These are phyloP conservation scores for Oryzias curvinotus DNA, from an alignment of 2,113 vertebrate species.

Conservation along the genomic window DNA sequence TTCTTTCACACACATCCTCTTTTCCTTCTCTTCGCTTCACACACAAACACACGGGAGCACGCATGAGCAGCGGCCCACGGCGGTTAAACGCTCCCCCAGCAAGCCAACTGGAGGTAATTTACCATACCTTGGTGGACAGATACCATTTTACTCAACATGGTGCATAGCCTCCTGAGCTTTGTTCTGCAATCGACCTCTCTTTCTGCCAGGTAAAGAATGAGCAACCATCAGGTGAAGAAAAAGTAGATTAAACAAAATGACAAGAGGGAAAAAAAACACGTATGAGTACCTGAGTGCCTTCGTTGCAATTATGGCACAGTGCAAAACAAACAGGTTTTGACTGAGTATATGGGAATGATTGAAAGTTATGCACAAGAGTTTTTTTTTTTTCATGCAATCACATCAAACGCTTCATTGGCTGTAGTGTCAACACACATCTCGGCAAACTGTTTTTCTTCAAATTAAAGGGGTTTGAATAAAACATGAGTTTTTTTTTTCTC, in stretches of 20 bases:
- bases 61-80: constrained; percentile 33
- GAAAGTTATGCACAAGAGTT: too few species aligned
- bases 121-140: constrained; percentile 68
- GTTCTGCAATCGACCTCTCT: constrained; percentile 51
- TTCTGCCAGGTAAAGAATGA: constrained; percentile 64
- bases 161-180: constrained; percentile 67
- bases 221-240: constrained; percentile 51
- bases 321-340: neutral
- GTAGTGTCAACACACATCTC: too few species aligned
- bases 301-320: neutral
- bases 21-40: constrained; percentile 5
- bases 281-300: constrained; percentile 1
- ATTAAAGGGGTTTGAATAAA: too few species aligned
- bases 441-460: too few species aligned
- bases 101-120: constrained; percentile 75
- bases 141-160: constrained; percentile 73
- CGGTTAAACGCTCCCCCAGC: constrained; percentile 60
- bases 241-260: constrained; percentile 30
- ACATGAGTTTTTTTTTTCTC: too few species aligned
- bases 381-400: neutral
- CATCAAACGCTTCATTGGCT: neutral
- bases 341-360: neutral
- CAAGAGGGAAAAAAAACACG: constrained; percentile 10
- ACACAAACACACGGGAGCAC: constrained; percentile 17
- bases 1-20: constrained; percentile 44